Conservation (phyloP, 1,140 invertebrate genomes). For the Batillaria attramentaria region DNA sequence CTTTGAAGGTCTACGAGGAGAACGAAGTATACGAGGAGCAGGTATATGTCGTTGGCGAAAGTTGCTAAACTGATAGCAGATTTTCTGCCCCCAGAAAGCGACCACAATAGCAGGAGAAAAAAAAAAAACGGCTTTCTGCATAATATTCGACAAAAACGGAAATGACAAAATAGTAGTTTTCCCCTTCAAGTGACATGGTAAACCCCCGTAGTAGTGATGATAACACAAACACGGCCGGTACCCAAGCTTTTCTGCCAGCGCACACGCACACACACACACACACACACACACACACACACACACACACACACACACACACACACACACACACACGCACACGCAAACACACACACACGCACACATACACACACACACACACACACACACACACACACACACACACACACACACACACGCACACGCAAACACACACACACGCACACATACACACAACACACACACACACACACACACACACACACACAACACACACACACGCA, state of each 20-base stretch:
- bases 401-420: neutral
- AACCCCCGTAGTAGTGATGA: too few species aligned
- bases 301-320: slow-evolving; percentile 2
- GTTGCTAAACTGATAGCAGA: too few species aligned
- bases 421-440: neutral
- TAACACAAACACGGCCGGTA: too few species aligned
- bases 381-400: neutral
- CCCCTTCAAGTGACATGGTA: too few species aligned
- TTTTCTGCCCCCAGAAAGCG: too few species aligned
- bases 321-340: neutral
- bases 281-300: neutral
- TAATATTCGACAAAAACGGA: too few species aligned
- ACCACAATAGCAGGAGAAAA: too few species aligned
- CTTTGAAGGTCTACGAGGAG: too few species aligned
- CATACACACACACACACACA: neutral
- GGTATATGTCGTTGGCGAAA: too few species aligned
- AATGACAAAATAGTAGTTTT: too few species aligned
- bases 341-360: neutral
- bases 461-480: neutral
- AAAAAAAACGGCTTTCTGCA: too few species aligned
- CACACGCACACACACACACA: neutral
- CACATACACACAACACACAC: neutral
- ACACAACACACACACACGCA: neutral
- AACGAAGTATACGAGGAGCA: too few species aligned
- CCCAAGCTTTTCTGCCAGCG: neutral